Evolutionary conservation across 2,888 invertebrate genomes (phyloP).

Genomic region (Melanophora roralis): DNA sequence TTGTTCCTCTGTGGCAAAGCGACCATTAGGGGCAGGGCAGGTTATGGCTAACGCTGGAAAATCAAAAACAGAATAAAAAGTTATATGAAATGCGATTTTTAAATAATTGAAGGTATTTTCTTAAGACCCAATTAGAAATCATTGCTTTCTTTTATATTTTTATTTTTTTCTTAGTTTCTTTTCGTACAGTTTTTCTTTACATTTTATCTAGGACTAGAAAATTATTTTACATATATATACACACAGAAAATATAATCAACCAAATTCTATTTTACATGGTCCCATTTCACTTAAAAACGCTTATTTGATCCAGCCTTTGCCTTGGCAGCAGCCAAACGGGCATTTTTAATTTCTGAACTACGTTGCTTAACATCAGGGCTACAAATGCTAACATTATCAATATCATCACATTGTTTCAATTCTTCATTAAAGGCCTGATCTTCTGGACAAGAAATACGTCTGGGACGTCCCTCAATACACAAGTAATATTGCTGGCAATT

Average conservation of each 20-base stretch:
- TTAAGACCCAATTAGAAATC: not conserved
- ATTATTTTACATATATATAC: not conserved
- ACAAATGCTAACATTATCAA: conserved; percentile 87
- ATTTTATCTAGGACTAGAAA: conserved; percentile 64
- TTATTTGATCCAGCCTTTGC: conserved; percentile 44
- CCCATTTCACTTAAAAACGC: conserved; percentile 45
- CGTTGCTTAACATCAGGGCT: conserved; percentile 74
- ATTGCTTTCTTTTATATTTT: not conserved
- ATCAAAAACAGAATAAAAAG: not conserved
- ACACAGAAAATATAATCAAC: conserved; percentile 33
- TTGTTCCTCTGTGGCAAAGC: conserved; percentile 82
- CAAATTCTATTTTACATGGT: conserved; percentile 7
- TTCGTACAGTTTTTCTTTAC: conserved; percentile 1
- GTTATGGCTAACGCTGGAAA: conserved; percentile 65
- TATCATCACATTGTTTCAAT: conserved; percentile 84
- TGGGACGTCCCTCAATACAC: conserved; percentile 85
- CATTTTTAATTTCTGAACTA: conserved; percentile 71
- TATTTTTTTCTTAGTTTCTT: not conserved
- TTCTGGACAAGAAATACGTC: conserved; percentile 86
- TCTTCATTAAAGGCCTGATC: conserved; percentile 87
- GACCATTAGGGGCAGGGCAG: conserved; percentile 84
- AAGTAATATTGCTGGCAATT: conserved; percentile 89
- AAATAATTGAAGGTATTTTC: not conserved
- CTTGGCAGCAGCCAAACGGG: conserved; percentile 67
- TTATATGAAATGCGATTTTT: not conserved